Conservation (phyloP, 2,113 vertebrate genomes). For the Aleadryas rufinucha region DNA sequence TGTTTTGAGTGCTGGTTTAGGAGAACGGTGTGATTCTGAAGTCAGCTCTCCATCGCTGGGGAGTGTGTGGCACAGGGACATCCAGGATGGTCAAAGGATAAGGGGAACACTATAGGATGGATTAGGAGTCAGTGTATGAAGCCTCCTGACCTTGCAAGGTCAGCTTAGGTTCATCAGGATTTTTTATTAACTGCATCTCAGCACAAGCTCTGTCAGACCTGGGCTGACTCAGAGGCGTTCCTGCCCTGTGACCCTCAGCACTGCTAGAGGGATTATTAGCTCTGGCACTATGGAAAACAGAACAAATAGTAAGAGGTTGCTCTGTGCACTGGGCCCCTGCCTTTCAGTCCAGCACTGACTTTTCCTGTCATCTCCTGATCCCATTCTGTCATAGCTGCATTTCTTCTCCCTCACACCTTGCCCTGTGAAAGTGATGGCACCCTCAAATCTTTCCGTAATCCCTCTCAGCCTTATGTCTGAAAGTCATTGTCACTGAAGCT, state of each 20-base stretch:
- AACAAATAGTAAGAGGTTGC: constrained; percentile 12
- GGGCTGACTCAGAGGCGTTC: background rate
- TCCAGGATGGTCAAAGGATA: background rate
- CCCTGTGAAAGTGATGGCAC: constrained; percentile 17
- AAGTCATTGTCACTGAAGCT: background rate
- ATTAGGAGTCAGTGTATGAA: background rate
- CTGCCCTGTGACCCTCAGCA: background rate
- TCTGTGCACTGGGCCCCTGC: background rate
- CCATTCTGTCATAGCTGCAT: constrained; percentile 6
- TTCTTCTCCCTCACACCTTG: constrained; percentile 19
- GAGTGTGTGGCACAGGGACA: background rate
- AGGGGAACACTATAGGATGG: background rate
- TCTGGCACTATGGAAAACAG: background rate
- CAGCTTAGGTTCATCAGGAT: background rate
- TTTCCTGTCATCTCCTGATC: constrained; percentile 20
- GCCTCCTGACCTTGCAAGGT: background rate
- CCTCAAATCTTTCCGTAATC: background rate
- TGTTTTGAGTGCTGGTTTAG: background rate
- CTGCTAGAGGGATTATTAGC: background rate
- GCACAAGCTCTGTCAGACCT: background rate
- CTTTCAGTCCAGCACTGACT: constrained; percentile 9
- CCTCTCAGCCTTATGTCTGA: background rate
- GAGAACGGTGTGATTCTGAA: background rate
- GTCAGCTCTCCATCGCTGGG: background rate
- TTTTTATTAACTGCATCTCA: background rate